A percentile compares a stretch with the other conserved stretches of the same genome.
phyloP scores from a whole-genome alignment of 1,140 invertebrate genomes.

The Neotoxoptera formosana region DNA sequence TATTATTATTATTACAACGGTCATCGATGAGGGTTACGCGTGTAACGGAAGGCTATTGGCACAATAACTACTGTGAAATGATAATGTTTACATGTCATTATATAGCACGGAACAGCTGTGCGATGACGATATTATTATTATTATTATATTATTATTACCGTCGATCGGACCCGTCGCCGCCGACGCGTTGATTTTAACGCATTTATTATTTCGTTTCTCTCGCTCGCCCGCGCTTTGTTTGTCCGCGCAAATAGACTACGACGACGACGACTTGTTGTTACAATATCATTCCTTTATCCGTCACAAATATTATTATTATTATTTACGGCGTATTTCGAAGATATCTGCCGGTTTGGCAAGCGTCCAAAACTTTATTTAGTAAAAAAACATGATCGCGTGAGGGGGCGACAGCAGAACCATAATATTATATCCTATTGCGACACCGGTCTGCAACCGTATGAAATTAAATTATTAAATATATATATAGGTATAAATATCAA shows the following conservation, averaged over 20 bases:
- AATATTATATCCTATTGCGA: not conserved
- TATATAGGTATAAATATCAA: too few relatives aligned
- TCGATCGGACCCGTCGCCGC: not conserved
- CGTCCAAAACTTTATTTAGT: constrained; percentile 5
- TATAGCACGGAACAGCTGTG: not conserved
- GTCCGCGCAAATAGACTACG: not conserved
- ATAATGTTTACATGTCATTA: constrained; percentile 19
- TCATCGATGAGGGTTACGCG: not conserved
- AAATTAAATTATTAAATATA: not conserved
- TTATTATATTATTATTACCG: not conserved
- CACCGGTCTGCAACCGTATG: not conserved
- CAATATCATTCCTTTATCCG: not conserved
- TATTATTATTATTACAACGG: not conserved
- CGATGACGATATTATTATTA: not conserved
- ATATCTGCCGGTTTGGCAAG: not conserved
- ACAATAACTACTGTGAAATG: not conserved
- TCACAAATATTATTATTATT: not conserved
- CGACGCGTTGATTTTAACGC: not conserved
- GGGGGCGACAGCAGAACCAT: not conserved
- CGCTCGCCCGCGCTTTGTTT: not conserved
- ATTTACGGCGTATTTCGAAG: not conserved
- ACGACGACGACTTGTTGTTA: not conserved
- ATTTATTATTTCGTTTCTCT: not conserved
- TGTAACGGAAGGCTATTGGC: not conserved
- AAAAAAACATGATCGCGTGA: not conserved